Conservation (phyloP, 2,113 vertebrate genomes). For the Madoqua kirkii region DNA sequence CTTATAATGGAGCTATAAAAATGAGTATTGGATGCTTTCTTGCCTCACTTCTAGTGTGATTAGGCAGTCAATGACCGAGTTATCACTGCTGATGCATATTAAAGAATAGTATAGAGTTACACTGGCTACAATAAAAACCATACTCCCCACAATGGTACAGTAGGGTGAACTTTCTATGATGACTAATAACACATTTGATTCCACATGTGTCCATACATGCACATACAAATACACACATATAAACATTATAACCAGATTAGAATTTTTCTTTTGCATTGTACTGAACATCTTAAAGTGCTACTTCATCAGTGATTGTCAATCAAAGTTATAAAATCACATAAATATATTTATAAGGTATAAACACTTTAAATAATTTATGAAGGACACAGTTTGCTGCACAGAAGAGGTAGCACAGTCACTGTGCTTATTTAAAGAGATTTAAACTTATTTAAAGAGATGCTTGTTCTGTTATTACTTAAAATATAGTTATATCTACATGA, state of each 20-base stretch:
- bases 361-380: slow-evolving; percentile 46
- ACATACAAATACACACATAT: not conserved
- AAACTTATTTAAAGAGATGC: slow-evolving; percentile 50
- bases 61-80: not conserved
- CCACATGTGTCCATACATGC: not conserved
- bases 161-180: not conserved
- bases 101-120: not conserved
- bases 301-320: slow-evolving; percentile 17
- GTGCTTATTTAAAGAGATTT: slow-evolving; percentile 51
- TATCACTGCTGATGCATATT: not conserved
- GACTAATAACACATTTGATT: not conserved
- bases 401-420: slow-evolving; percentile 21
- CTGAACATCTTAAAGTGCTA: not conserved
- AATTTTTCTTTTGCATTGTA: not conserved
- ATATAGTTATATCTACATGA: slow-evolving; percentile 17
- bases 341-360: slow-evolving; percentile 44
- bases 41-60: not conserved
- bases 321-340: slow-evolving; percentile 52
- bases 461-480: slow-evolving; percentile 35
- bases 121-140: not conserved
- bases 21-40: not conserved
- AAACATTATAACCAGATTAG: not conserved
- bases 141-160: too few species aligned
- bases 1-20: not conserved
- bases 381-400: slow-evolving; percentile 32